A percentile compares a stretch with the other conserved stretches of the same genome.
Conservation (phyloP, 1,140 invertebrate species). For the Ladona fulva region DNA sequence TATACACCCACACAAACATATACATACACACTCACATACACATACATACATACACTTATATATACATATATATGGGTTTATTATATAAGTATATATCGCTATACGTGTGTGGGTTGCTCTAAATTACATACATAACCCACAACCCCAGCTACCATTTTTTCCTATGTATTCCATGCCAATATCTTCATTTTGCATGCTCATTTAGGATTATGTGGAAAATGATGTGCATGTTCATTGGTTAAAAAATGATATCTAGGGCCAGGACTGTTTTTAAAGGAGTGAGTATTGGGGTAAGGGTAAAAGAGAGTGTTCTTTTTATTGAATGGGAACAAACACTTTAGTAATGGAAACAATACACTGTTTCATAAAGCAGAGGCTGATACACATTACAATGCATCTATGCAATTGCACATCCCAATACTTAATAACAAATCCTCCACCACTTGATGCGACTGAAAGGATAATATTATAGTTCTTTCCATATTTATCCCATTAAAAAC, state of each 20-base stretch:
- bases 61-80: neutral
- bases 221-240: neutral
- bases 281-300: neutral
- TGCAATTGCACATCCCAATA: constrained; percentile 1
- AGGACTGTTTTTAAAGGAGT: neutral
- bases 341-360: constrained; percentile 9
- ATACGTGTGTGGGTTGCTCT: neutral
- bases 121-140: neutral
- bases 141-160: neutral
- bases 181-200: neutral
- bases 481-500: neutral
- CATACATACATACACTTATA: neutral
- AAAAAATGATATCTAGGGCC: neutral
- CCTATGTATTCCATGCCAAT: neutral
- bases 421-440: constrained; percentile 9
- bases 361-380: constrained; percentile 4
- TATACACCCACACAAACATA: neutral
- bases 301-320: neutral
- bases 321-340: constrained; percentile 6
- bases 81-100: neutral
- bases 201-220: neutral
- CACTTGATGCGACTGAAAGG: constrained; percentile 3
- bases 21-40: neutral
- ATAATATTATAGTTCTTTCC: neutral
- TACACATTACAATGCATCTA: constrained; percentile 7